Conservation (phyloP, 2,888 invertebrate species). For the Drosophila prolongata region DNA sequence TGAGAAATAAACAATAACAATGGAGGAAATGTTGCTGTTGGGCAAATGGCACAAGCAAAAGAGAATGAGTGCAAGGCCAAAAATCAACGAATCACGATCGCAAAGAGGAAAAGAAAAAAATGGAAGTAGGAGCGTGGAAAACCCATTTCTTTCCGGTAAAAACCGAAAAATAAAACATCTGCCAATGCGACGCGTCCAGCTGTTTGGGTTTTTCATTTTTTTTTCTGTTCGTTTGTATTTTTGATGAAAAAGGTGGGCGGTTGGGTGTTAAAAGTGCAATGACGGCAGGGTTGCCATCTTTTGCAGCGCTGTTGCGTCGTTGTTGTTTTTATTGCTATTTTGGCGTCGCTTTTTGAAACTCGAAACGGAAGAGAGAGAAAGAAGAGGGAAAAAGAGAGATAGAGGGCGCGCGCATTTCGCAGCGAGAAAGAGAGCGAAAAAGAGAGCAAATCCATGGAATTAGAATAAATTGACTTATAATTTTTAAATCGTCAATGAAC, state of each 20-base stretch:
- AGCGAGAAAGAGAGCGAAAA: background rate
- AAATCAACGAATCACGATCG: slow-evolving; percentile 2
- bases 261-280: slow-evolving; percentile 18
- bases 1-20: slow-evolving; percentile 8
- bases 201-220: slow-evolving; percentile 2
- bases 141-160: background rate
- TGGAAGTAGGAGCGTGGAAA: background rate
- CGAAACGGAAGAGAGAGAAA: slow-evolving; percentile 28
- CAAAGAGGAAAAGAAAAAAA: background rate
- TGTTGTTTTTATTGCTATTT: slow-evolving; percentile 30
- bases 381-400: slow-evolving; percentile 19
- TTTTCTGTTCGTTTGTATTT: background rate
- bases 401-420: slow-evolving; percentile 45
- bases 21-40: background rate
- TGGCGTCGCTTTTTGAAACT: slow-evolving; percentile 41
- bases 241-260: background rate
- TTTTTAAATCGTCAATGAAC: slow-evolving; percentile 36
- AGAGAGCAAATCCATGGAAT: slow-evolving; percentile 18
- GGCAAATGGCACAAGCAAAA: background rate
- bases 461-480: slow-evolving; percentile 43
- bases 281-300: slow-evolving; percentile 36
- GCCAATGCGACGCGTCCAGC: slow-evolving; percentile 6
- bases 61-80: slow-evolving; percentile 11
- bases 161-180: slow-evolving; percentile 1
- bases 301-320: slow-evolving; percentile 29